Base-by-base conservation (phyloP, 2,113 vertebrate genomes). In the Paratilapia polleni region DNA sequence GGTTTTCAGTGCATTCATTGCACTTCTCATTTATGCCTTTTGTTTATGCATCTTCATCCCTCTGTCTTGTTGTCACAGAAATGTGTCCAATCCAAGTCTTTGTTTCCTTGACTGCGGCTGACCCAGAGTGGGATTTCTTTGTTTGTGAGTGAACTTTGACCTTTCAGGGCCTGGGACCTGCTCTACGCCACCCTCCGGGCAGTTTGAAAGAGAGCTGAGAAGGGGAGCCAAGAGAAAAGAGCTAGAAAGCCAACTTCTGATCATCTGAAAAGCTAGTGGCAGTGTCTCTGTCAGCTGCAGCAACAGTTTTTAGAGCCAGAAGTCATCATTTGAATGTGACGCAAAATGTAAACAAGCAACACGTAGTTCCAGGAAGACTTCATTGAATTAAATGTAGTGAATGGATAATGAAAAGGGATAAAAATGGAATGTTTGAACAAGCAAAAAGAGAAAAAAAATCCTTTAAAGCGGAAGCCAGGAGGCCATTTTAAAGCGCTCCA, bases 91-190 rank as follows among this genome's bases (percentile, higher is more conserved):
- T 76, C 82, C 77, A 73, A 75, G 75, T 88, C 91, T 84, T 94
- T 93, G 91, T 94, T 91, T 89, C 85, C 78, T 89, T 92, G 86
- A 94, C 94, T 88, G 87, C 80, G 79, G 81, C 88, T 93, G 93
- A 95, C 93, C 94, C 87, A 75, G 75, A 89, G 92, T 83, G 68
- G 81, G 78, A 88, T 41, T n/a, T 78, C 82, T 91, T 95, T 95
- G 92, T 95, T 78, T 47, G 24, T 5, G 36, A 7, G 52, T 6
- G 70, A 94, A 93, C 94, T 93, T 54, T 93, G 92, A 94, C 93
- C 91, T 61, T 22, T 24, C 38, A 64, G 94, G 91, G 89, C 93
- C 94, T 94, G 94, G 90, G 94, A 95, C 92, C 90, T 93, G 90
- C 84, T 91, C 87, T 76, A 74, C 49, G 24, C 52, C 77, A 73